Percentiles rank a stretch among this genome's conserved stretches.
These are phyloP conservation scores for Chrysodeixis includens DNA, from an alignment of 2,888 invertebrate genomes.

Conservation along the genomic window DNA sequence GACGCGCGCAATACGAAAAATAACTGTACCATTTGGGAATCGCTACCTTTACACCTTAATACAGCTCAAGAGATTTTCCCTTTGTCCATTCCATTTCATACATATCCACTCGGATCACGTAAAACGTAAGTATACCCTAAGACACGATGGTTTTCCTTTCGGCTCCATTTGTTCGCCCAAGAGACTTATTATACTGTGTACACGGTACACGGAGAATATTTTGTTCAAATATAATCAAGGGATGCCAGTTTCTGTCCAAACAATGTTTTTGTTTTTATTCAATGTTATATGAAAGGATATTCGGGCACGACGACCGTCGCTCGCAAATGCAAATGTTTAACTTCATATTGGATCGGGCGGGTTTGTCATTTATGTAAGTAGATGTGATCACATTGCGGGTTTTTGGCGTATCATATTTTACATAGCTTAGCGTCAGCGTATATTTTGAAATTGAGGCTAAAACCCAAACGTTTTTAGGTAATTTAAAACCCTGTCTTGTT, in stretches of 20 bases:
- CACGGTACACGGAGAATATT: slow-evolving; percentile 83
- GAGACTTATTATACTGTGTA: slow-evolving; percentile 88
- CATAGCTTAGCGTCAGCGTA: slow-evolving; percentile 18
- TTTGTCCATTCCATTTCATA: slow-evolving; percentile 80
- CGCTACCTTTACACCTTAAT: slow-evolving; percentile 82
- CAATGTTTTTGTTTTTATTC: slow-evolving; percentile 84
- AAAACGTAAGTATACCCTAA: slow-evolving; percentile 74
- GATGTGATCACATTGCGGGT: slow-evolving; percentile 59
- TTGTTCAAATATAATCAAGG: slow-evolving; percentile 88
- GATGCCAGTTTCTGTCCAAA: slow-evolving; percentile 79
- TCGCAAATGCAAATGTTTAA: slow-evolving; percentile 82
- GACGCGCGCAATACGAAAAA: slow-evolving; percentile 76
- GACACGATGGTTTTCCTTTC: slow-evolving; percentile 84
- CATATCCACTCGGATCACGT: slow-evolving; percentile 82
- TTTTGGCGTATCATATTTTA: slow-evolving; percentile 43
- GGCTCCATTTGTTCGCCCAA: slow-evolving; percentile 84
- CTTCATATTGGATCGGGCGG: slow-evolving; percentile 79
- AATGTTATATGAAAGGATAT: slow-evolving; percentile 77
- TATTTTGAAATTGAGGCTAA: slow-evolving; percentile 19
- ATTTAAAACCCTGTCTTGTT: neutral
- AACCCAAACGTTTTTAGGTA: neutral
- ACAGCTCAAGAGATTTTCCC: slow-evolving; percentile 85
- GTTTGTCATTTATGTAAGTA: slow-evolving; percentile 66
- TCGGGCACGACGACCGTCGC: slow-evolving; percentile 63
- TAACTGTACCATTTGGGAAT: slow-evolving; percentile 82